Evolutionary conservation across 53 echinoderm and acorn worm genomes (phyloP).

Genomic region (Arbacia lixula): DNA sequence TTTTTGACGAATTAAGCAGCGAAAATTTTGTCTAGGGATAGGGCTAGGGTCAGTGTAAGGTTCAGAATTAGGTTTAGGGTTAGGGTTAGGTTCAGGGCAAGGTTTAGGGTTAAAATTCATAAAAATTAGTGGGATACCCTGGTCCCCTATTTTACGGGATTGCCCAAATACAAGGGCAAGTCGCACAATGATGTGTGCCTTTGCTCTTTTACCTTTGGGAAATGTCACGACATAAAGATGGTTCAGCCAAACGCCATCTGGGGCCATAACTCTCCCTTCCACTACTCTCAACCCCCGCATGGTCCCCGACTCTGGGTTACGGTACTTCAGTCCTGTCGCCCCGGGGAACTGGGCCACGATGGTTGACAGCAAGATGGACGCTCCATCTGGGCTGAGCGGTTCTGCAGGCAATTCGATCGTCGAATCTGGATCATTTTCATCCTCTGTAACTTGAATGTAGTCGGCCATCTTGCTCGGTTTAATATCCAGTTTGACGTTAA

Average conservation of each 20-base stretch:
- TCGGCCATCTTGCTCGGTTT: conserved; percentile 47
- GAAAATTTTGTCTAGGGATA: too few relatives aligned
- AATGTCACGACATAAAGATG: conserved; percentile 86
- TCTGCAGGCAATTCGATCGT: conserved; percentile 92
- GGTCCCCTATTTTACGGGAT: too few relatives aligned
- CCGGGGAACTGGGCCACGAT: conserved; percentile 94
- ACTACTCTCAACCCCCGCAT: conserved; percentile 87
- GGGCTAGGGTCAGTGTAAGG: too few relatives aligned
- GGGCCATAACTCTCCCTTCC: conserved; percentile 85
- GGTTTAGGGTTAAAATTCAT: too few relatives aligned
- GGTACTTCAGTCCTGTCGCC: conserved; percentile 93
- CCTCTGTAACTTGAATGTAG: conserved; percentile 90
- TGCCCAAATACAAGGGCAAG: too few relatives aligned
- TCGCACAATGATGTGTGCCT: too few relatives aligned
- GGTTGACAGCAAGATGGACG: conserved; percentile 91
- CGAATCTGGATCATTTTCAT: conserved; percentile 86
- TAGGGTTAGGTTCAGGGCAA: too few relatives aligned
- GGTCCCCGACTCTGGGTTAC: conserved; percentile 83
- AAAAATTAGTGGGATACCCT: too few relatives aligned
- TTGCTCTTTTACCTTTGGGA: conserved; percentile 90
- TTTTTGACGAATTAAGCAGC: too few relatives aligned
- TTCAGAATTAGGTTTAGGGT: too few relatives aligned
- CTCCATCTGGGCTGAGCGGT: conserved; percentile 67
- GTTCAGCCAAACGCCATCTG: conserved; percentile 88
- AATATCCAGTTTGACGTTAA: not conserved